Evolutionary conservation across 2,113 vertebrate genomes (phyloP), one percentile per base, ranked within the genome.

Genomic region (Steatornis caripensis): DNA sequence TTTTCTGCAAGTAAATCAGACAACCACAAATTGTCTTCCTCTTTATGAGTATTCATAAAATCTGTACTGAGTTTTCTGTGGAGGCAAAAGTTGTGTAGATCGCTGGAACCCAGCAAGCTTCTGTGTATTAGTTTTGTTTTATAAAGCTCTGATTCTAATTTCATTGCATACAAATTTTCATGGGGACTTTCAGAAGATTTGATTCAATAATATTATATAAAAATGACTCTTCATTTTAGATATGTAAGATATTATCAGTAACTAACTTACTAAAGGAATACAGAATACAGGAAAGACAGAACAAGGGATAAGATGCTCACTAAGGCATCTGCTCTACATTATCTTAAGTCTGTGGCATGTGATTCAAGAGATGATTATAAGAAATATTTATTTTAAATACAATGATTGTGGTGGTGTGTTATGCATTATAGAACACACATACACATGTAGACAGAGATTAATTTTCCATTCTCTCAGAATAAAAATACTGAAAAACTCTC

Each of bases 281-380:
- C 30, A 45, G 23, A 65, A 34, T 69, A 11, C 12, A 51, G n/a
- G 49, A 69, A 72, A 58, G 37, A 43, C 10, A 36, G 65, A 81
- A 62, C 0, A 1, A 55, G 23, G 34, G 11, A 23, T 68, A 78
- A 81, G 57, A 43, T 74, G 43, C 12, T 90, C 3, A 1, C 48
- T 39, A 54, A 37, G 21, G 9, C 5, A 3, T 8, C 7, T 79
- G 6, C 26, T 65, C 36, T 0, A 0, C 3, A 20, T 72, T 11
- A 3, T 80, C 57, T 57, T 69, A 76, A 80, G 53, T 65, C 19
- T 49, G 5, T 41, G 27, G 3, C 26, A 53, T 68, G 16, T 83
- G 43, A 41, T 61, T 80, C 18, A 74, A 69, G 32, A 65, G 19
- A 12, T 58, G 15, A 45, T 83, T 45, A 2, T 53, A 66, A 64